Base-by-base conservation (phyloP, 2,888 invertebrate genomes). In the Hemicrepidius hirtus region DNA sequence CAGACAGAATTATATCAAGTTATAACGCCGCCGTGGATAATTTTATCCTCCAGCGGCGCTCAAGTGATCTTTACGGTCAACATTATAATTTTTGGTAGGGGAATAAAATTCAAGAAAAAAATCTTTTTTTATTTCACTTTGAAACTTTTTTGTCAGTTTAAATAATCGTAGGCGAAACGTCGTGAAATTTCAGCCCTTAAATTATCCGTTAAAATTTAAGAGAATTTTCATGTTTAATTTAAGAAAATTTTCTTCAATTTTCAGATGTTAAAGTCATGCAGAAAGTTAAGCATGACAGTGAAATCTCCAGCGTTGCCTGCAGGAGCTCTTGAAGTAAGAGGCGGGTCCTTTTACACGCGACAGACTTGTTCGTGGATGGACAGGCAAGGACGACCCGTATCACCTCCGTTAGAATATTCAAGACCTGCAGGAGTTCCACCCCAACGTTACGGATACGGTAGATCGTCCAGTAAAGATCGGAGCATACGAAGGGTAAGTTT, bases 361-460 rank as follows among this genome's bases (percentile, higher is more conserved):
- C 95, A 96, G 82, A 94, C 95, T 63, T 97, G 97, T 87, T 95
- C 95, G 71, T 97, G 97, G 97, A 96, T 97, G 92, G 97, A 97
- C 87, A 90, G 96, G 69, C 94, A 95, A 83, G 97, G 97, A 3
- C 89, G 97, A 76, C 95, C 96, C 0, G 96, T 94, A 20, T 97
- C 97, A 28, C 97, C 97, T 60, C 93, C 93, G 18, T 84, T 90
- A 80, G 92, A 93, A 84, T 91, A 90, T 82, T 82, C 87, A n/a
- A 85, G 87, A 68, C 86, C 79, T 80, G 86, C 79, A 77, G 86
- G 78, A 80, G 81, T 84, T 68, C 84, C 84, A 68, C 84, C 85
- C 12, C 84, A 84, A 71, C 79, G 84, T 24, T 83, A 81, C 66
- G 84, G 85, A 3, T 83, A 84, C 78, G 85, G 83, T 3, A 79